Evolutionary conservation across 2,888 invertebrate species (phyloP).

Genomic region (Melipona beecheii): DNA sequence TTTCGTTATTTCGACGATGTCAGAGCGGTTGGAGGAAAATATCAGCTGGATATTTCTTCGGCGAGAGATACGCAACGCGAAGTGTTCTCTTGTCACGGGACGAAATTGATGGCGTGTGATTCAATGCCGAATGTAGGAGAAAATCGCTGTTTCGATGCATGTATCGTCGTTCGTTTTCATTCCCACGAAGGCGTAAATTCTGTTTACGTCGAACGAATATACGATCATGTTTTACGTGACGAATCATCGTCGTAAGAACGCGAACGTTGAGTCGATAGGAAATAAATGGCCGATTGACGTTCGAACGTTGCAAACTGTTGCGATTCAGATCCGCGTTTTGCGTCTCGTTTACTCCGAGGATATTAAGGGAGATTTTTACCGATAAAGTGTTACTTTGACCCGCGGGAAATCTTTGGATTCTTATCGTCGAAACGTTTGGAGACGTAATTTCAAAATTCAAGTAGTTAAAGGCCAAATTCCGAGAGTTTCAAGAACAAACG

Average conservation of each 20-base stretch:
- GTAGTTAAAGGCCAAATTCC: not conserved
- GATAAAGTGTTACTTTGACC: not conserved
- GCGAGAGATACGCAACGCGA: not conserved
- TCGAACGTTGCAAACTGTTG: not conserved
- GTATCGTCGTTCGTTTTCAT: not conserved
- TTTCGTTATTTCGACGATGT: not conserved
- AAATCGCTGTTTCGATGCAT: not conserved
- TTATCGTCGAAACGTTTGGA: not conserved
- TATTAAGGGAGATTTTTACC: not conserved
- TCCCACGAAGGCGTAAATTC: constrained; percentile 12
- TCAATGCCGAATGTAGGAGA: not conserved
- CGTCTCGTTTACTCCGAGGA: not conserved
- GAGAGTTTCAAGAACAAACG: not conserved
- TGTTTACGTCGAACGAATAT: constrained; percentile 13
- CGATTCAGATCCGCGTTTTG: not conserved
- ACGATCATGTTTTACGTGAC: constrained; percentile 11
- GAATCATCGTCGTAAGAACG: not conserved
- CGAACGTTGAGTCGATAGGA: not conserved
- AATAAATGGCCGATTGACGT: constrained; percentile 3
- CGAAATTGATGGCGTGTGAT: constrained; percentile 9
- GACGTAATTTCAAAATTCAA: not conserved
- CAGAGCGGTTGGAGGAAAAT: not conserved
- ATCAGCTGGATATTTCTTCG: not conserved
- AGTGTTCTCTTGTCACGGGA: not conserved
- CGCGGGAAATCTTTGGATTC: not conserved